Conservation (phyloP, 1,140 invertebrate species). For the Drosophila bocqueti region DNA sequence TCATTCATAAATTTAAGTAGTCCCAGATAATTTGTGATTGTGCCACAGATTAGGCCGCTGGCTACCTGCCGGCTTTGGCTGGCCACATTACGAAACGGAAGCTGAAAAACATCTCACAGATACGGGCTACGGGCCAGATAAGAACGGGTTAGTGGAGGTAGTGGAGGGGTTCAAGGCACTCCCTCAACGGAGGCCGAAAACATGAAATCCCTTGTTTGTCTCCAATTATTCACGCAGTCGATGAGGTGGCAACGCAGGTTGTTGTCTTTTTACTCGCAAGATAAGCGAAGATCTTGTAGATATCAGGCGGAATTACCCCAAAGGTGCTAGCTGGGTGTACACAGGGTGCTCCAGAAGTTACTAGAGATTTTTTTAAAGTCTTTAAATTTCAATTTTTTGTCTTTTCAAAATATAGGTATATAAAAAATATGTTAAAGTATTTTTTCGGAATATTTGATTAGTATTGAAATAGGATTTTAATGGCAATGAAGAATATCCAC, state of each 20-base stretch:
- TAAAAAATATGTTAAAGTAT: too few relatives aligned
- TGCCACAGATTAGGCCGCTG: conserved; percentile 58
- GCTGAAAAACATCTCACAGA: conserved; percentile 19
- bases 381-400: neutral
- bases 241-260: conserved; percentile 1
- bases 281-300: conserved; percentile 12
- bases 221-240: conserved; percentile 13
- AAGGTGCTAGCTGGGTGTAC: neutral
- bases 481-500: too few relatives aligned
- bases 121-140: neutral
- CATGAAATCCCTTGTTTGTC: conserved; percentile 11
- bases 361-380: neutral
- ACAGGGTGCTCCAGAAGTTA: neutral
- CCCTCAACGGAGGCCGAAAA: neutral
- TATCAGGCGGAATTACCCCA: neutral
- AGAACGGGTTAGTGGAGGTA: neutral
- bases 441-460: too few relatives aligned
- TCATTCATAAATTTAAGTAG: conserved; percentile 69
- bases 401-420: too few relatives aligned
- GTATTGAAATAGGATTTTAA: too few relatives aligned
- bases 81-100: conserved; percentile 16
- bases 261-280: neutral
- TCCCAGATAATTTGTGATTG: conserved; percentile 60
- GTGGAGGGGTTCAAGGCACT: conserved; percentile 34
- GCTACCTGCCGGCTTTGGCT: conserved; percentile 11